phyloP scores from a whole-genome alignment of 2,797 vertebrate species.

The Megalops cyprinoides region DNA sequence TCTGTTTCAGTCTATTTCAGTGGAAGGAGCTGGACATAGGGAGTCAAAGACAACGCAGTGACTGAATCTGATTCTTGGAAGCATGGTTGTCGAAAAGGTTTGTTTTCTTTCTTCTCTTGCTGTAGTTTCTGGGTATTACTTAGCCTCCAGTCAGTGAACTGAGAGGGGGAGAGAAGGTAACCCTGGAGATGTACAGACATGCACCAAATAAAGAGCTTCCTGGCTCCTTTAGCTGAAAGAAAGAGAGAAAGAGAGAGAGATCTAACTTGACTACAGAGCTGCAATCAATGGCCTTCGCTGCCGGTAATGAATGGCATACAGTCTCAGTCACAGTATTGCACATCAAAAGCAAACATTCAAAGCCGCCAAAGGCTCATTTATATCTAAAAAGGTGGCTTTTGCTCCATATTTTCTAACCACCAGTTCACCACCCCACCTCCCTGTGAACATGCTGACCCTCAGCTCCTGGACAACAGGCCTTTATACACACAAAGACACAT shows the following conservation, averaged over 20 bases:
- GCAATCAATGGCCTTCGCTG: constrained; percentile 8
- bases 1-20: neutral
- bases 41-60: neutral
- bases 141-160: neutral
- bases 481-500: neutral
- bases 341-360: constrained; percentile 31
- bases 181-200: constrained; percentile 36
- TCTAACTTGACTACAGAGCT: neutral
- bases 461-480: neutral
- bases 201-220: constrained; percentile 47
- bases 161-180: neutral
- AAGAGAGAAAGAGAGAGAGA: constrained; percentile 21
- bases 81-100: neutral
- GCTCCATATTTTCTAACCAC: constrained; percentile 10
- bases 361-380: constrained; percentile 16
- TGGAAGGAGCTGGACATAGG: neutral
- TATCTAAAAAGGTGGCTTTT: constrained; percentile 26
- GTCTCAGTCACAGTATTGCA: constrained; percentile 3
- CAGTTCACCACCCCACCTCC: neutral
- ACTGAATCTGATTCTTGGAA: constrained; percentile 5
- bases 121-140: neutral
- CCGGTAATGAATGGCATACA: constrained; percentile 4
- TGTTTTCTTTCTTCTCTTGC: neutral
- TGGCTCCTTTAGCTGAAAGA: constrained; percentile 52
- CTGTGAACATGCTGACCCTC: neutral